Base-by-base conservation (phyloP, 2,888 invertebrate genomes). In the Gnatocerus cornutus region DNA sequence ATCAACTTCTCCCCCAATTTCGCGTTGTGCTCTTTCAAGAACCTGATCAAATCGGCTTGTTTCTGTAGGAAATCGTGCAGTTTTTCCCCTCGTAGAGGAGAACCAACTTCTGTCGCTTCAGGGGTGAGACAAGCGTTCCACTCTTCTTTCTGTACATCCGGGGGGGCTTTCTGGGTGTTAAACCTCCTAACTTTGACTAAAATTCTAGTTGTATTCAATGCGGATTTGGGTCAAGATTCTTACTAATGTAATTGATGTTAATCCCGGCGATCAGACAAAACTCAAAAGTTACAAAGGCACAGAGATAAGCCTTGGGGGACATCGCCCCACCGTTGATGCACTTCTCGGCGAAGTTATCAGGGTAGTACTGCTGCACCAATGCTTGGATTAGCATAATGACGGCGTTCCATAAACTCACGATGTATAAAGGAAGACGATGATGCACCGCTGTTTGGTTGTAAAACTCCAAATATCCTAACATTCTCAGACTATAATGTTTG, bases 391-490 rank as follows among this genome's bases (percentile, higher is more conserved):
- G 82, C 56, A 91, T 78, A 27, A 91, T 81, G 39, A 84, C 82
- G 0, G 87, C 88, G 84, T 86, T 91, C 90, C 87, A 91, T 12
- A 91, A 80, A 5, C 91, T 91, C 0, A 89, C 88, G 13, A 91
- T 83, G 75, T 89, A 89, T 43, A 91, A 82, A 0, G 92, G 91
- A 10, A 90, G 83, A 62, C 89, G 86, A 75, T 89, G 88, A 59
- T 89, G 89, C 64, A 86, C 85, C 73, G 87, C 86, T 0, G 89
- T 90, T 6, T 88, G 87, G 68, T 90, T 88, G 80, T 91, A 89
- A 79, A 92, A 92, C 58, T 92, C 91, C 67, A 91, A 86, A 77
- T 91, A 91, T 1, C 92, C 92, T 77, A 88, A 88, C 71, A 91
- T 84, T 66, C 91, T 86, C 41, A 91, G 80, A 71, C 86, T 84